phyloP scores from a whole-genome alignment of 37 sponge, comb jelly and placozoan species.

The Halichondria panicea region DNA sequence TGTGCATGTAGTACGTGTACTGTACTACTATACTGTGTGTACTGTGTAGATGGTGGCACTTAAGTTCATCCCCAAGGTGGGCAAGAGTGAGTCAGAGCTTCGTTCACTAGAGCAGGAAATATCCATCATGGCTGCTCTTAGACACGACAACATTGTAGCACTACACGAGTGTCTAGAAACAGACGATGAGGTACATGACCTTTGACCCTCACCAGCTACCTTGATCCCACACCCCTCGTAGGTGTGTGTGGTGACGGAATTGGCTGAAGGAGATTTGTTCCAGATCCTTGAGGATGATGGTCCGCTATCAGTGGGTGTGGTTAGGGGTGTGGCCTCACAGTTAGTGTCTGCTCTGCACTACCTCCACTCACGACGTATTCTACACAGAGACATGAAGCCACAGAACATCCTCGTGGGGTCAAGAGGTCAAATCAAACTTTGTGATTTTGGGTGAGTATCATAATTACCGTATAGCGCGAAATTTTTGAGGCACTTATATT shows the following conservation, averaged over 20 bases:
- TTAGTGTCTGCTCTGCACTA: slow-evolving; percentile 92
- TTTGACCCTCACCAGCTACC: background rate
- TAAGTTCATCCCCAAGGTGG: slow-evolving; percentile 92
- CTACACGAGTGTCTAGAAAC: slow-evolving; percentile 93
- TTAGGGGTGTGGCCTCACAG: slow-evolving; percentile 83
- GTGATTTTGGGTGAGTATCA: slow-evolving; percentile 88
- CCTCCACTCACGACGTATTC: slow-evolving; percentile 90
- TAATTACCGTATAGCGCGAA: too few relatives aligned
- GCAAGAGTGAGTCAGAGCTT: slow-evolving; percentile 72
- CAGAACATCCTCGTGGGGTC: slow-evolving; percentile 94
- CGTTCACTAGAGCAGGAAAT: slow-evolving; percentile 78
- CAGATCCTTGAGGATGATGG: slow-evolving; percentile 91
- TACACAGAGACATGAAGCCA: slow-evolving; percentile 98
- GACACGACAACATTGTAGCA: slow-evolving; percentile 81
- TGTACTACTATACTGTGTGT: background rate
- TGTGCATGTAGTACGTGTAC: background rate
- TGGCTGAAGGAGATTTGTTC: slow-evolving; percentile 94
- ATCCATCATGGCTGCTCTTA: slow-evolving; percentile 76
- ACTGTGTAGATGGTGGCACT: slow-evolving; percentile 74
- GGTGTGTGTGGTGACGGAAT: slow-evolving; percentile 96
- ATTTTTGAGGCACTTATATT: too few relatives aligned
- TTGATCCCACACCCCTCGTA: slow-evolving; percentile 7
- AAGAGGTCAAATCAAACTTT: slow-evolving; percentile 81
- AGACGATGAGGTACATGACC: slow-evolving; percentile 61
- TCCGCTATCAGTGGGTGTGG: slow-evolving; percentile 59